phyloP scores from a whole-genome alignment of 2,113 vertebrate genomes.

The Centropus unirufus region DNA sequence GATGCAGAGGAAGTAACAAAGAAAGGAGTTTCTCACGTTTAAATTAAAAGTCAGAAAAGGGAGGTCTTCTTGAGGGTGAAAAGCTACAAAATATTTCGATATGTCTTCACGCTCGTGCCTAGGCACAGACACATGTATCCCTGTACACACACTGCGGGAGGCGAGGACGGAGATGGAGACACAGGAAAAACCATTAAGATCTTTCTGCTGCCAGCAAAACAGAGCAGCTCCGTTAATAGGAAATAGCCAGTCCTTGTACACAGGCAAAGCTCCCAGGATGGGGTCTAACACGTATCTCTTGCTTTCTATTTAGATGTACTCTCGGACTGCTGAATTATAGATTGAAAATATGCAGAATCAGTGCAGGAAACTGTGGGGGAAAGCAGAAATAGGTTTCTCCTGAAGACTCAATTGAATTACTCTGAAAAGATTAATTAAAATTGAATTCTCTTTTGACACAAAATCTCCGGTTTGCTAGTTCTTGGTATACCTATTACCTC shows the following conservation, averaged over 20 bases:
- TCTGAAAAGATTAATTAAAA: conserved; percentile 77
- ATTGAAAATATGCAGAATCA: not conserved
- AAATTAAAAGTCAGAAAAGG: conserved; percentile 1
- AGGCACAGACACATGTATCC: not conserved
- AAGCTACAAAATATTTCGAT: not conserved
- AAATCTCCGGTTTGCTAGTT: conserved; percentile 67
- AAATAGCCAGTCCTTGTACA: not conserved
- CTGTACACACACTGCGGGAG: not conserved
- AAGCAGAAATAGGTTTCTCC: conserved; percentile 22
- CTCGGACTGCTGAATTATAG: not conserved
- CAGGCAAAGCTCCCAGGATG: not conserved
- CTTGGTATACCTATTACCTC: conserved; percentile 53
- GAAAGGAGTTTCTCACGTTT: not conserved
- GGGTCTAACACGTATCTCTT: not conserved
- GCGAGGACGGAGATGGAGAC: not conserved
- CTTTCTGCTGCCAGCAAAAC: not conserved
- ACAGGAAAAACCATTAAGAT: rapidly evolving
- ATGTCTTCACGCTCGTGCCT: not conserved
- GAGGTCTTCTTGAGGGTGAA: conserved; percentile 1
- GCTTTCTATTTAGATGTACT: conserved; percentile 41
- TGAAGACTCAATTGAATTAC: conserved; percentile 68
- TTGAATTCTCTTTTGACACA: conserved; percentile 71
- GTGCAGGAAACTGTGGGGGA: not conserved
- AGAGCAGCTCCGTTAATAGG: not conserved
- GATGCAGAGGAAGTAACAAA: conserved; percentile 20